Evolutionary conservation across 1,140 invertebrate genomes (phyloP), one percentile per base, ranked within the genome.

Genomic region (Zaprionus kolodkinae): DNA sequence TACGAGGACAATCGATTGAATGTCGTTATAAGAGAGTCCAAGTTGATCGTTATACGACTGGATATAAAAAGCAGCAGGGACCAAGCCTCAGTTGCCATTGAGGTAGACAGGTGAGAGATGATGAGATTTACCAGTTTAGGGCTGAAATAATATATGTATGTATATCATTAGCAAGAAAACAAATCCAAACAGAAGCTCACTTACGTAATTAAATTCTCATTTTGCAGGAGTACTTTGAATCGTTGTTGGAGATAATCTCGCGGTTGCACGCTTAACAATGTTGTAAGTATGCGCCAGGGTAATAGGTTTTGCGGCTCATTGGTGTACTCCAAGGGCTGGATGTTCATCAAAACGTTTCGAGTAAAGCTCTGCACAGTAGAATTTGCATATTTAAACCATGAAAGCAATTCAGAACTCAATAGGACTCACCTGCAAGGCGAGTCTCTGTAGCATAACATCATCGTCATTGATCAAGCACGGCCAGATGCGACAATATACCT

Each of bases 11-110:
- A 52, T 0, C 67, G 30, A 35, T 85, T 85, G 13, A 92, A 91
- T 4, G 66, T 78, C 38, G 75, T 75, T 6, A 92, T 87, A 0
- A 92, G 59, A 1, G 87, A 66, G 54, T 92, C 91, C 69, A 72
- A 72, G 60, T 81, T 92, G 36, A 87, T 89, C 15, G 78, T 91
- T n/a, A 92, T 91, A 3, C 92, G 86, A 50, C 86, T 91, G 3
- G 84, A 88, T 35, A 88, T 45, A 0, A 88, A 40, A 0, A 88
- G 43, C 3, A 92, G 64, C 12, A 92, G 12, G 6, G 83, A 74
- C 92, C 92, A 92, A 27, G 91, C 92, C 69, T 92, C 92, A 2
- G 89, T 91, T 11, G 86, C 91, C 74, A 90, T 92, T 1, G 86
- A 76, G 0, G 91, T 89, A 11, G 83, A 65, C 5, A 91, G 43